These are phyloP conservation scores for Hydra vulgaris DNA, from an alignment of 30 jellyfish, hydroid and myxozoan species.

Conservation along the genomic window DNA sequence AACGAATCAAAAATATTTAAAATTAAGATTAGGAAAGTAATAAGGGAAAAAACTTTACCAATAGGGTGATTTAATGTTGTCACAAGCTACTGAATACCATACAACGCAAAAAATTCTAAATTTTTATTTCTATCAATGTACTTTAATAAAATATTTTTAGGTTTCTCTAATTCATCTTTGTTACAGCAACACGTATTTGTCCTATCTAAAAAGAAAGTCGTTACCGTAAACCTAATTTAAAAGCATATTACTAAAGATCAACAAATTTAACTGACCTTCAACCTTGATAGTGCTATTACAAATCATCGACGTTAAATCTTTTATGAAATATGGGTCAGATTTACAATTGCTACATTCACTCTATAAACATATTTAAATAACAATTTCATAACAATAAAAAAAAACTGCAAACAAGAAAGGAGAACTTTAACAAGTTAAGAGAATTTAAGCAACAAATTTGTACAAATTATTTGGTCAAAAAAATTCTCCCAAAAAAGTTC, in stretches of 20 bases:
- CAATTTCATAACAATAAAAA: neutral
- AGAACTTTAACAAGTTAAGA: too few species aligned
- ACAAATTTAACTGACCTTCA: neutral
- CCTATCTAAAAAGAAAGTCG: neutral
- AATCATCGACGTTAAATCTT: neutral
- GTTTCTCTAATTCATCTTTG: constrained; percentile 2
- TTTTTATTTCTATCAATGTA: constrained; percentile 29
- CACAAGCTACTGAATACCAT: constrained; percentile 42
- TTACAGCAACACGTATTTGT: constrained; percentile 27
- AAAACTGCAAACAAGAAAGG: too few species aligned
- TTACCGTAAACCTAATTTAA: too few species aligned
- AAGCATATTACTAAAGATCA: neutral
- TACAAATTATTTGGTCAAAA: too few species aligned
- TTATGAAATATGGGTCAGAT: neutral
- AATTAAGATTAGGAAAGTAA: neutral
- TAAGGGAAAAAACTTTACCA: constrained; percentile 21
- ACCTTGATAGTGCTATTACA: neutral
- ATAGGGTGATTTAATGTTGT: constrained; percentile 47
- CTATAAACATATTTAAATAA: neutral
- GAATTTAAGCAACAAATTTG: neutral
- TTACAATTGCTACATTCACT: neutral
- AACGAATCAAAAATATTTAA: neutral
- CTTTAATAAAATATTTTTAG: constrained; percentile 20
- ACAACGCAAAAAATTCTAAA: constrained; percentile 36
- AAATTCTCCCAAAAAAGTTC: neutral